These are phyloP conservation scores for Hypsopygia costalis DNA, from an alignment of 2,888 invertebrate species.

Conservation along the genomic window DNA sequence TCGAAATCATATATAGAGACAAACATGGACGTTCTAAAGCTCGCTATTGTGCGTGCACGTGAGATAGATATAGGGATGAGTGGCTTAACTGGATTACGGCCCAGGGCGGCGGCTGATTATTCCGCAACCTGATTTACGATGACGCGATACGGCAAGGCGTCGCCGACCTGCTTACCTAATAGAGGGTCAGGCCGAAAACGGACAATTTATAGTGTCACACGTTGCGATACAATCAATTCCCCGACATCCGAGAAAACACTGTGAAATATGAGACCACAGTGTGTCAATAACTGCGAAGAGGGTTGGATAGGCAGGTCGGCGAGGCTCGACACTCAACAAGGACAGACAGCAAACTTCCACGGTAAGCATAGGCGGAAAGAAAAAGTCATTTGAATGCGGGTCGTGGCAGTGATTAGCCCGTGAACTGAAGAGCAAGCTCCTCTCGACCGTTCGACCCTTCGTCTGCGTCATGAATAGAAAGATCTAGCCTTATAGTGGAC, in stretches of 20 bases:
- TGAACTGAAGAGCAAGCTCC: conserved; percentile 39
- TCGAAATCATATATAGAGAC: conserved; percentile 29
- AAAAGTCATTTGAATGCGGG: conserved; percentile 73
- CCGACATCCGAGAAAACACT: conserved; percentile 42
- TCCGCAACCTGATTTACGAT: conserved; percentile 73
- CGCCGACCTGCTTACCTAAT: conserved; percentile 57
- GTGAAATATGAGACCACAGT: conserved; percentile 61
- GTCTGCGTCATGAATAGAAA: conserved; percentile 46
- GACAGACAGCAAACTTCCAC: conserved; percentile 40
- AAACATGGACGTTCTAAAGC: conserved; percentile 43
- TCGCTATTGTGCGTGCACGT: conserved; percentile 63
- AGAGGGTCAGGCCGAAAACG: conserved; percentile 51
- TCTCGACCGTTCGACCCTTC: conserved; percentile 45
- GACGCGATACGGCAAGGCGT: conserved; percentile 58
- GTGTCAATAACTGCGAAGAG: conserved; percentile 56
- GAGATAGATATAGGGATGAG: conserved; percentile 66
- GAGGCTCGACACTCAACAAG: conserved; percentile 33
- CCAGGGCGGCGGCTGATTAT: conserved; percentile 67
- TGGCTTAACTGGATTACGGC: conserved; percentile 69
- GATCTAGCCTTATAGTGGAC: conserved; percentile 25
- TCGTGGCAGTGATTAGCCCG: conserved; percentile 65
- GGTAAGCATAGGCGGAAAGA: conserved; percentile 43
- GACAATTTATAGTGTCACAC: conserved; percentile 64
- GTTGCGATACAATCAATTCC: conserved; percentile 60
- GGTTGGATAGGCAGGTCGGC: conserved; percentile 27